A percentile compares a stretch with the other conserved stretches of the same genome.
phyloP scores from a whole-genome alignment of 2,797 vertebrate genomes.

The Manis crassicaudata region DNA sequence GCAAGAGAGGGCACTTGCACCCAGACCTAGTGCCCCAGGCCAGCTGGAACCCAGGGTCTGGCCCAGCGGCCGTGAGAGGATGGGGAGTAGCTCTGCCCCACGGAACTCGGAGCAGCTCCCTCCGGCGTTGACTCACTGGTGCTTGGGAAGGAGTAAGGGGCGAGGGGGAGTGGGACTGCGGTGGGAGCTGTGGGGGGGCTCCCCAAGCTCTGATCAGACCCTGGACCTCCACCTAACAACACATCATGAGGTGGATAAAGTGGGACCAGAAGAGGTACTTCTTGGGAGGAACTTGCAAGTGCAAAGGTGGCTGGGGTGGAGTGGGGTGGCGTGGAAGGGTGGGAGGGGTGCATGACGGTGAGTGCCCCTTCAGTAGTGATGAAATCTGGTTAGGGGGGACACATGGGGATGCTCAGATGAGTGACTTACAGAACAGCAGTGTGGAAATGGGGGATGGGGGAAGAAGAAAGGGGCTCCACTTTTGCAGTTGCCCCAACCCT shows the following conservation, averaged over 20 bases:
- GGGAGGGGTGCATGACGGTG: accelerated
- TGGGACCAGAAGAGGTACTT: not conserved
- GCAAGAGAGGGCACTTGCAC: not conserved
- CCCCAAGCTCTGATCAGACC: not conserved
- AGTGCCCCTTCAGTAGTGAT: not conserved
- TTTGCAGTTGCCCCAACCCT: not conserved
- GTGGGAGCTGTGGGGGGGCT: not conserved
- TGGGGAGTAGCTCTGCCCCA: accelerated
- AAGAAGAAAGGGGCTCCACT: not conserved
- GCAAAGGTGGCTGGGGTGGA: too few relatives aligned
- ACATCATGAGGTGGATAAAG: not conserved
- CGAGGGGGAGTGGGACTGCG: not conserved
- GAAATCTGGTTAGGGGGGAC: not conserved
- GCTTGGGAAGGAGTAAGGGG: not conserved
- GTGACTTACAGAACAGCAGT: too few relatives aligned
- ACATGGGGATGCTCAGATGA: not conserved
- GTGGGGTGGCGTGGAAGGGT: too few relatives aligned
- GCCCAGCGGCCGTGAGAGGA: not conserved
- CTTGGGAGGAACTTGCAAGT: not conserved
- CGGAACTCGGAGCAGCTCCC: not conserved
- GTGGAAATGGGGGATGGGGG: not conserved
- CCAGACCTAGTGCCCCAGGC: not conserved
- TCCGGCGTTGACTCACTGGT: not conserved
- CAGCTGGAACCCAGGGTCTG: not conserved
- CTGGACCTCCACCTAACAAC: not conserved